Evolutionary conservation across 2,113 vertebrate genomes (phyloP).

Genomic region (Coturnix japonica): DNA sequence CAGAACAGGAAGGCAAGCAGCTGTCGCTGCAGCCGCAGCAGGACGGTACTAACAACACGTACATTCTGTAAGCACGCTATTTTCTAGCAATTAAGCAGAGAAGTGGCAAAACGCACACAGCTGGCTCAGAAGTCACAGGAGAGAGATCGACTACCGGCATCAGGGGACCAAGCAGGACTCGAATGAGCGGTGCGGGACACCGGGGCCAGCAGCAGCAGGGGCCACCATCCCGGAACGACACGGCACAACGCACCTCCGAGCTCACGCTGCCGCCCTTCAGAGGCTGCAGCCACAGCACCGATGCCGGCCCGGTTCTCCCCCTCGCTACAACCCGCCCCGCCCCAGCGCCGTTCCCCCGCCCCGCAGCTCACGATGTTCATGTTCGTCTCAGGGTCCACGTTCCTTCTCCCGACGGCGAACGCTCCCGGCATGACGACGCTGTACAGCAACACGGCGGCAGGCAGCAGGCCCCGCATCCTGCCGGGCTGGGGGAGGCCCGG

Average conservation of each 20-base stretch:
- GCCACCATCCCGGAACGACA: no score
- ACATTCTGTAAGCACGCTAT: accelerated
- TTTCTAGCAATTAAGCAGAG: not conserved
- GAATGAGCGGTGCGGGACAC: no score
- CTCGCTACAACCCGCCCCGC: no score
- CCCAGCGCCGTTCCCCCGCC: not conserved
- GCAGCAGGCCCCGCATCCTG: not conserved
- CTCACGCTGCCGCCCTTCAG: no score
- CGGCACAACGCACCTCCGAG: no score
- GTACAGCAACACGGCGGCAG: not conserved
- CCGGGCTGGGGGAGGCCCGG: no score
- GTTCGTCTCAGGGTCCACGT: constrained; percentile 65
- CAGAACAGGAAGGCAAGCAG: not conserved
- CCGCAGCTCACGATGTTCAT: constrained; percentile 76
- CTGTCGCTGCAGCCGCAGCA: accelerated
- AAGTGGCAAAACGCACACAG: accelerated
- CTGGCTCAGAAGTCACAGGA: accelerated
- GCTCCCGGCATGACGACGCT: not conserved
- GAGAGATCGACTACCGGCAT: no score
- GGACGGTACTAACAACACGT: accelerated
- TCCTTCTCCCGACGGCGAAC: not conserved
- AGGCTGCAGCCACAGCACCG: no score
- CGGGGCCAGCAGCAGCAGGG: no score
- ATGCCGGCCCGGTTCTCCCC: no score
- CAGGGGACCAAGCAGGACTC: no score